Conservation (phyloP, 2,888 invertebrate species). For the Heliconius charithonia region DNA sequence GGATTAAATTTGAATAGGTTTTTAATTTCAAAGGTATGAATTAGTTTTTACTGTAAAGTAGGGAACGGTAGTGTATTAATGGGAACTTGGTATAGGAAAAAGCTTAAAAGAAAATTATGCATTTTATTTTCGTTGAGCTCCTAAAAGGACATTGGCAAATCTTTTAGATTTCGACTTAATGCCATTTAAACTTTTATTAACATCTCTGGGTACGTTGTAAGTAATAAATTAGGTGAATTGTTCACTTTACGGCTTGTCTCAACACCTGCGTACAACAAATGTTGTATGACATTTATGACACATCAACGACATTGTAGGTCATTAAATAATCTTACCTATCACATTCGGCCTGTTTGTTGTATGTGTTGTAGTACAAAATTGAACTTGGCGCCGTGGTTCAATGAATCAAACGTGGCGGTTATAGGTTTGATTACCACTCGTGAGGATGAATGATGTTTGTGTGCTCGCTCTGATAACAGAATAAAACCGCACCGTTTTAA, state of each 20-base stretch:
- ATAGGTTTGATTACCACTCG: too few species aligned
- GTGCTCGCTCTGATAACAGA: too few species aligned
- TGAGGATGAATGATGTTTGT: too few species aligned
- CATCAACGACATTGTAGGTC: neutral
- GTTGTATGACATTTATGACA: conserved; percentile 8
- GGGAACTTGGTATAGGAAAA: too few species aligned
- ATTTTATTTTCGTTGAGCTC: neutral
- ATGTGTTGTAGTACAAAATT: neutral
- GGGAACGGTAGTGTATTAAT: too few species aligned
- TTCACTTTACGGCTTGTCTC: neutral
- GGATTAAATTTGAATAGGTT: too few species aligned
- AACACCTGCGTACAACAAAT: conserved; percentile 10
- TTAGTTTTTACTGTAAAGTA: too few species aligned
- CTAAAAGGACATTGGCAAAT: neutral
- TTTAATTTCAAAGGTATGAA: too few species aligned
- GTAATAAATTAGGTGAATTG: neutral
- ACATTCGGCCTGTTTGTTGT: neutral
- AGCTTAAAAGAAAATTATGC: too few species aligned
- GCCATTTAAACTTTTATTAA: neutral
- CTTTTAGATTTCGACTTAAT: neutral
- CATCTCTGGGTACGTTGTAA: neutral
- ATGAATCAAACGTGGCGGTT: too few species aligned
- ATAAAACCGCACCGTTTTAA: too few species aligned
- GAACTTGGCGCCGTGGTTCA: too few species aligned
- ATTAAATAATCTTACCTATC: neutral